Conservation (phyloP, 2,113 vertebrate genomes). For the Ursus arctos region DNA sequence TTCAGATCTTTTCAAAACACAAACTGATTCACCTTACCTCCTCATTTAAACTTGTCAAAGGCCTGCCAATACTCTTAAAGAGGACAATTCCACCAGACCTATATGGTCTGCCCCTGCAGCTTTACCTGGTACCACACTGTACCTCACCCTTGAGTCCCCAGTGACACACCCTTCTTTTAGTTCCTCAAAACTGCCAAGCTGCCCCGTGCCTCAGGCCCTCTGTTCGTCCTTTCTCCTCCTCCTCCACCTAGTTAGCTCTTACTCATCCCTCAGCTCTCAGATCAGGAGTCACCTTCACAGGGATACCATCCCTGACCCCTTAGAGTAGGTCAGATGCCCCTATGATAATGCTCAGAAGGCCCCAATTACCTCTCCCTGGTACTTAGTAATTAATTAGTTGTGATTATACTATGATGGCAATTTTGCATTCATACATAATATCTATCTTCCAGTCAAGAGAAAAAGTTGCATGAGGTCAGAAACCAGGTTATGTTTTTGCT, state of each 20-base stretch:
- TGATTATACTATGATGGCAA: not conserved
- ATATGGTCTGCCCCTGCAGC: not conserved
- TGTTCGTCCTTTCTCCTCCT: not conserved
- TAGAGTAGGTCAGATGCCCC: not conserved
- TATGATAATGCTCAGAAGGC: not conserved
- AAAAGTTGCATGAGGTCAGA: conserved; percentile 26
- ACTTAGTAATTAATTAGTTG: not conserved
- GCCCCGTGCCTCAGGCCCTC: not conserved
- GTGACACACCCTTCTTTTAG: not conserved
- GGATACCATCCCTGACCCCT: not conserved
- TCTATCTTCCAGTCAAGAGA: not conserved
- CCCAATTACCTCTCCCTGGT: not conserved
- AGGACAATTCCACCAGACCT: not conserved
- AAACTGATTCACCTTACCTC: not conserved
- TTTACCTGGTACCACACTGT: not conserved
- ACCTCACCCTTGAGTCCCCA: not conserved
- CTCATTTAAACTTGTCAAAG: conserved; percentile 29
- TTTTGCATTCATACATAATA: not conserved
- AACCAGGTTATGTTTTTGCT: not conserved
- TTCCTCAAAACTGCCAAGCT: not conserved
- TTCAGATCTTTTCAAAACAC: not conserved
- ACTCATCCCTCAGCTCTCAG: not conserved
- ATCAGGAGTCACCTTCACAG: not conserved
- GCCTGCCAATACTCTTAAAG: not conserved
- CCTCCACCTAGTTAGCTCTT: not conserved